Conservation (phyloP, 2,113 vertebrate species). For the Scomber scombrus region DNA sequence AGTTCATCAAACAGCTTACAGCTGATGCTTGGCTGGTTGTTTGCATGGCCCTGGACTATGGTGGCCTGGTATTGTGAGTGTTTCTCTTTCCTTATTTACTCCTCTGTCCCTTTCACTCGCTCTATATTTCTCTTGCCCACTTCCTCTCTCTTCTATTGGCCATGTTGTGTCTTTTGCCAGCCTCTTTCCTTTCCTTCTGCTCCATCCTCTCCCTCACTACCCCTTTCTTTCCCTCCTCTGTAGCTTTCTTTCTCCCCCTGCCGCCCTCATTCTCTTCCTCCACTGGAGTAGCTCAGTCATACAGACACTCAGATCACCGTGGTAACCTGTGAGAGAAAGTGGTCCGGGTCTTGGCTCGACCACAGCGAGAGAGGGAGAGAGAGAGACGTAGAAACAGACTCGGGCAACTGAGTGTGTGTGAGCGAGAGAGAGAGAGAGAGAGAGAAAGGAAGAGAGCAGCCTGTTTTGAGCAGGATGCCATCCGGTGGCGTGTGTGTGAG, state of each 20-base stretch:
- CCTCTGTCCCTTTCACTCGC: slow-evolving; percentile 34
- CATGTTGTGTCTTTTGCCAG: slow-evolving; percentile 47
- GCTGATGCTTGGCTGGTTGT: not conserved
- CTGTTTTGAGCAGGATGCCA: slow-evolving; percentile 68
- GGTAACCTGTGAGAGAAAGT: slow-evolving; percentile 79
- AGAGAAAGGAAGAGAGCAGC: slow-evolving; percentile 49
- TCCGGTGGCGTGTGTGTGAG: slow-evolving; percentile 64
- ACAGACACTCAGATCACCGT: slow-evolving; percentile 68
- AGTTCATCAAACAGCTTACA: not conserved
- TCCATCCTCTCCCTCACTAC: slow-evolving; percentile 44
- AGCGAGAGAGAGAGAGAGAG: slow-evolving; percentile 19
- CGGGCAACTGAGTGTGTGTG: slow-evolving; percentile 44
- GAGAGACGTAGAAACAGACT: slow-evolving; percentile 57
- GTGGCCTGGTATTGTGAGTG: not conserved
- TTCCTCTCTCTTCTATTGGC: slow-evolving; percentile 59
- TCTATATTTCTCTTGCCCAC: slow-evolving; percentile 40
- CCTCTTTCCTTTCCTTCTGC: slow-evolving; percentile 48
- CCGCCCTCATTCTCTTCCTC: slow-evolving; percentile 22
- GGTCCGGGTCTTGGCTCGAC: slow-evolving; percentile 66
- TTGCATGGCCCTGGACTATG: not conserved
- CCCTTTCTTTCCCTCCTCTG: slow-evolving; percentile 39
- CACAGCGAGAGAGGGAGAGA: slow-evolving; percentile 44
- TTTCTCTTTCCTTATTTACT: slow-evolving; percentile 14
- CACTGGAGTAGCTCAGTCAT: slow-evolving; percentile 52
- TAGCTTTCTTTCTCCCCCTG: slow-evolving; percentile 6